Percentiles rank a stretch among this genome's conserved stretches.
These are phyloP conservation scores for Cactoblastis cactorum DNA, from an alignment of 2,888 invertebrate genomes.

Conservation along the genomic window DNA sequence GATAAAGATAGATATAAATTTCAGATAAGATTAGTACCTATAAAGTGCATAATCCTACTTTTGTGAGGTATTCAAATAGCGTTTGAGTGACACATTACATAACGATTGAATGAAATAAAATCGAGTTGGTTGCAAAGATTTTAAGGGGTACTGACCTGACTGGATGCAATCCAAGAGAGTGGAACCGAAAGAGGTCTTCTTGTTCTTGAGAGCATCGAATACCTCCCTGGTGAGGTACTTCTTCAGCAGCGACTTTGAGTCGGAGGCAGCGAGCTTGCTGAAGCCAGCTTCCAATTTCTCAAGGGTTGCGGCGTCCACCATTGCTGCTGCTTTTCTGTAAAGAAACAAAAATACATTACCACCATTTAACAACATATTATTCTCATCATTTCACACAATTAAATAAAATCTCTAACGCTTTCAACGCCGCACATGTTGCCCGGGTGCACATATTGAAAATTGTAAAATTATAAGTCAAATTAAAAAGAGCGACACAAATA, in stretches of 20 bases:
- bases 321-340: constrained; percentile 86
- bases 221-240: constrained; percentile 95
- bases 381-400: constrained; percentile 16
- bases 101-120: background rate
- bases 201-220: constrained; percentile 94
- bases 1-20: no score
- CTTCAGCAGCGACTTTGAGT: constrained; percentile 97
- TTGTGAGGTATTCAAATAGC: background rate
- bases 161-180: constrained; percentile 96
- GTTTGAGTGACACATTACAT: background rate
- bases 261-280: constrained; percentile 91
- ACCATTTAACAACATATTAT: background rate
- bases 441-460: constrained; percentile 62
- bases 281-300: constrained; percentile 95
- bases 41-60: no score
- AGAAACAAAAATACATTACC: constrained; percentile 23
- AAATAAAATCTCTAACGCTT: constrained; percentile 59
- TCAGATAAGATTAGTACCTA: no score
- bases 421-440: constrained; percentile 71
- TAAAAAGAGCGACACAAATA: constrained; percentile 9
- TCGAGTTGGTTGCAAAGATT: constrained; percentile 2
- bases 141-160: constrained; percentile 83
- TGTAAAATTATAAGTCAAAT: constrained; percentile 13
- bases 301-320: constrained; percentile 95
- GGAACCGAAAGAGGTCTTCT: constrained; percentile 96